Percentiles rank a stretch among this genome's conserved stretches.
Conservation (phyloP, 2,797 vertebrate species). For the Trachops cirrhosus region DNA sequence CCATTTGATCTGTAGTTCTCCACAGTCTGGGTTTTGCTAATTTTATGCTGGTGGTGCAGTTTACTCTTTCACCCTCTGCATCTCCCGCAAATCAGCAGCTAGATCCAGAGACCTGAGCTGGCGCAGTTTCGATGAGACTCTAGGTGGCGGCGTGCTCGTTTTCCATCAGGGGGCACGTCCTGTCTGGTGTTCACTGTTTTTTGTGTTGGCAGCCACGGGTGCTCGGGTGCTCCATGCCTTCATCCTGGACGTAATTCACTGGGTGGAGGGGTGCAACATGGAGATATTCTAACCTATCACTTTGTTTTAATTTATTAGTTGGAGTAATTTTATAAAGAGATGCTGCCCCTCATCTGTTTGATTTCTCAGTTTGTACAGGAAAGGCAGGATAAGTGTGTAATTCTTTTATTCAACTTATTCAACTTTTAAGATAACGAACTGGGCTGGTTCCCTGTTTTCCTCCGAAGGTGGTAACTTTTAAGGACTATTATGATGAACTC, state of each 20-base stretch:
- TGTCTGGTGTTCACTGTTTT: not conserved
- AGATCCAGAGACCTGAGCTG: not conserved
- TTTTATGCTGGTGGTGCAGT: not conserved
- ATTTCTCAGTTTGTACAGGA: slow-evolving; percentile 35
- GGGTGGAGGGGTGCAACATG: not conserved
- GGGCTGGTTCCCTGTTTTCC: not conserved
- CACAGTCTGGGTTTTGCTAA: slow-evolving; percentile 19
- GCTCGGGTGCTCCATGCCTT: not conserved
- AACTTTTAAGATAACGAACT: slow-evolving; percentile 33
- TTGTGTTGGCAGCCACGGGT: not conserved
- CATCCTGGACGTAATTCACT: not conserved
- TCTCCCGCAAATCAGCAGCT: not conserved
- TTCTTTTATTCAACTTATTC: not conserved
- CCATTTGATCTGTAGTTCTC: not conserved
- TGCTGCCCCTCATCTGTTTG: not conserved
- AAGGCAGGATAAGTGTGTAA: not conserved
- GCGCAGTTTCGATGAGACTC: not conserved
- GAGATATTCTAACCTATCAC: not conserved
- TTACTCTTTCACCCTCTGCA: not conserved
- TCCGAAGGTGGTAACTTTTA: not conserved
- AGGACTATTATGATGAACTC: not conserved
- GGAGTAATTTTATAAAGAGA: slow-evolving; percentile 33
- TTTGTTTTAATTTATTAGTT: slow-evolving; percentile 34
- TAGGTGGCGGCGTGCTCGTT: not conserved
- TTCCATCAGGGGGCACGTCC: not conserved